Evolutionary conservation across 1,140 invertebrate genomes (phyloP).

Genomic region (Drosophila pruinosa): DNA sequence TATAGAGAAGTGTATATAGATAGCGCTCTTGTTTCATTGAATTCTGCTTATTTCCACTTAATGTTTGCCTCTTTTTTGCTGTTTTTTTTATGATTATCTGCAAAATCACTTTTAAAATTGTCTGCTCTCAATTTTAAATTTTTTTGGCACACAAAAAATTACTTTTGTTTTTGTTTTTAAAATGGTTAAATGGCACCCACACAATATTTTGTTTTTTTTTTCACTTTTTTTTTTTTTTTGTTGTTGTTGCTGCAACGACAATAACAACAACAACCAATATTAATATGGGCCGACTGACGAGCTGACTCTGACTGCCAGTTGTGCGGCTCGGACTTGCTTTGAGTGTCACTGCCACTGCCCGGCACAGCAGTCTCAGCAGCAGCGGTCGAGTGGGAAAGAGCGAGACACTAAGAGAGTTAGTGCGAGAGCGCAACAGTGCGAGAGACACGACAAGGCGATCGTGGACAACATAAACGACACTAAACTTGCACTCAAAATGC

Average conservation of each 20-base stretch:
- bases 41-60: slow-evolving; percentile 56
- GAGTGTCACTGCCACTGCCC: slow-evolving; percentile 74
- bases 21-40: slow-evolving; percentile 37
- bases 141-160: slow-evolving; percentile 49
- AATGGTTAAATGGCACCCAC: slow-evolving; percentile 50
- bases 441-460: slow-evolving; percentile 19
- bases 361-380: too few species aligned
- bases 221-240: not conserved
- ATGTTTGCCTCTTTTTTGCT: slow-evolving; percentile 39
- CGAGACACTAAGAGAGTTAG: slow-evolving; percentile 6
- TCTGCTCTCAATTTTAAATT: slow-evolving; percentile 50
- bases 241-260: slow-evolving; percentile 21
- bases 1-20: slow-evolving; percentile 20
- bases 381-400: not conserved
- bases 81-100: slow-evolving; percentile 44
- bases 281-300: slow-evolving; percentile 58
- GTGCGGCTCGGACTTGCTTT: slow-evolving; percentile 34
- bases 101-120: slow-evolving; percentile 60
- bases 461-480: slow-evolving; percentile 20
- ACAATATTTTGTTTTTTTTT: slow-evolving; percentile 8
- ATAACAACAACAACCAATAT: slow-evolving; percentile 47
- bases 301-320: slow-evolving; percentile 60
- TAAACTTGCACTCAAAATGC: slow-evolving; percentile 7
- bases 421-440: slow-evolving; percentile 1
- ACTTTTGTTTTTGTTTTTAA: slow-evolving; percentile 42